Base-by-base conservation (phyloP, 2,113 vertebrate species). In the Formicarius rufipectus region DNA sequence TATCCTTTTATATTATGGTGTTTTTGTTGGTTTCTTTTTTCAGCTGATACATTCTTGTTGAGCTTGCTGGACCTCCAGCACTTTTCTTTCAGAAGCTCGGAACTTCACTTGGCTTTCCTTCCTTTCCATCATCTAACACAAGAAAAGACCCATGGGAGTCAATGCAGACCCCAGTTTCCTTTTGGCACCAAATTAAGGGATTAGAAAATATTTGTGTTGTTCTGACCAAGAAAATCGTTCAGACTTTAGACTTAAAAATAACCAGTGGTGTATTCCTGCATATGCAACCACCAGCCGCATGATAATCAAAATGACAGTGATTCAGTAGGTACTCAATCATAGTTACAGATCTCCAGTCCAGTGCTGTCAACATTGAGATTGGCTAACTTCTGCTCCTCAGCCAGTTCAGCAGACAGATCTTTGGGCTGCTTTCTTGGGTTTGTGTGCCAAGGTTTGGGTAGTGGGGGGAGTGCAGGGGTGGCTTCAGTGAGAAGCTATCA, bases 61-160 rank as follows among this genome's bases (percentile, higher is more conserved):
- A 80, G 47, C 30, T 88, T 63, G 28, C 73, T 89, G 47, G 75
- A 84, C 71, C 90, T 89, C 79, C 75, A 73, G 39, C 76, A 64
- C 68, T 73, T 80, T 95, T 96, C 87, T 80, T 68, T 94, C 91
- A 94, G 87, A 95, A 90, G 27, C 47, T 62, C 18, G 14, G 83
- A 95, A 33, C 40, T 10, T 90, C 69, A 13, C 37, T 86, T 55
- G 44, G 69, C 84, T 58, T 95, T 64, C 58, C 60, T 92, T 96
- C 86, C 90, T 97, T 95, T 97, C 69, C 86, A 81, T 95, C 85
- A 55, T 88, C 74, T 75, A 63, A 91, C 85, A 94, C 50, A 27
- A 30, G 91, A 94, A 90, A 81, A 89, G 82, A 53, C 91, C 84
- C 68, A 80, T 27, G 35, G 53, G 66, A 59, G 68, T 28, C 59